A percentile compares a stretch with the other conserved stretches of the same genome.
Evolutionary conservation across 1,140 invertebrate species (phyloP).

Genomic region (Achatina immaculata): DNA sequence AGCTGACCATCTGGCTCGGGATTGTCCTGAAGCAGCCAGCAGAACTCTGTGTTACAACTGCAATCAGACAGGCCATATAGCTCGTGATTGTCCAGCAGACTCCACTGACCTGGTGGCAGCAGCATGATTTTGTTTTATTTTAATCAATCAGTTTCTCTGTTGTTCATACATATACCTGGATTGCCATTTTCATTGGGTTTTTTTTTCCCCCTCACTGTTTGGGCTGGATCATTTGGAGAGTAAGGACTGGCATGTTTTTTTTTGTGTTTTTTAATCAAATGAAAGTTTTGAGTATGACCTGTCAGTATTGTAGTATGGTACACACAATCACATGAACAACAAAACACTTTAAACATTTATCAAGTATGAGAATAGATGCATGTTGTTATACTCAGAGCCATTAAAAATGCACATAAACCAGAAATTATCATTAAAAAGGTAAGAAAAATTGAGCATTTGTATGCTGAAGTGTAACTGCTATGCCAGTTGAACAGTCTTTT

Average conservation of each 20-base stretch:
- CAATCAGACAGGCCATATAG: conserved; percentile 81
- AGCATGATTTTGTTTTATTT: background rate
- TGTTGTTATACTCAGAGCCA: no score
- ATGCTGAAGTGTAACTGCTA: no score
- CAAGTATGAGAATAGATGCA: no score
- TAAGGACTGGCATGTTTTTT: no score
- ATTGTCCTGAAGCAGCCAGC: conserved; percentile 75
- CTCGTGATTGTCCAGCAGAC: conserved; percentile 61
- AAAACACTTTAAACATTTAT: no score
- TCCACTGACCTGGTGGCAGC: conserved; percentile 39
- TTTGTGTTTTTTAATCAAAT: background rate
- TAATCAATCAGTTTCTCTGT: background rate
- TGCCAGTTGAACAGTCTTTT: no score
- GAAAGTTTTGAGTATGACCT: background rate
- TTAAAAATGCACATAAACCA: no score
- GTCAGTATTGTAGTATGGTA: no score
- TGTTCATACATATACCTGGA: background rate
- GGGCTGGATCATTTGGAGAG: no score
- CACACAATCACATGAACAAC: no score
- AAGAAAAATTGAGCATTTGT: no score
- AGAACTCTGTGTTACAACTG: conserved; percentile 63
- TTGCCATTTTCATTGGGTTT: background rate
- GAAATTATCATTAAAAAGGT: no score
- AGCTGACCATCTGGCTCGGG: conserved; percentile 84
- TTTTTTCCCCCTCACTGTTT: background rate